Base-by-base conservation (phyloP, 2,888 invertebrate species). In the Vanessa cardui region DNA sequence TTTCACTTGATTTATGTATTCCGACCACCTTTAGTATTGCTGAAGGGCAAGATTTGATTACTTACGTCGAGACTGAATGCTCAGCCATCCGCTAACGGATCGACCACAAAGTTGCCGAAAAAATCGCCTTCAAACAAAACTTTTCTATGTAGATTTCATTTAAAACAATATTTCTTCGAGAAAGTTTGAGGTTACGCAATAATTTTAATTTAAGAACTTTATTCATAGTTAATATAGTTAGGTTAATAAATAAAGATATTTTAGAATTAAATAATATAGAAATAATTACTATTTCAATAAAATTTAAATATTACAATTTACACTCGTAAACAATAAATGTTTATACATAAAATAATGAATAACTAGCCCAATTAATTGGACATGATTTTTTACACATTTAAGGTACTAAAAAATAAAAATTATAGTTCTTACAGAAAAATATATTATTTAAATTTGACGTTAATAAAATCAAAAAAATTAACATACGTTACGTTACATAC, bases 1-100 rank as follows among this genome's bases (percentile, higher is more conserved):
- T 77, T 83, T 84, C 83, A 80, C 83, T 88, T 89, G 89, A 90
- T 90, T 91, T 90, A 88, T 86, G 86, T 90, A 88, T 88, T 87
- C 87, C 83, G 77, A 87, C 84, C 85, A 88, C 85, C 87, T 89
- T 85, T 83, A 80, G 78, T 82, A 83, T 80, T 79, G 80, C 82
- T 83, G 79, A 79, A 80, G 83, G 82, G 80, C 80, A 86, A 83
- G 84, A 89, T 87, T 87, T 86, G 87, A 89, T 90, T 89, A 88
- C 85, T 82, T 84, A 80, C 77, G 77, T 78, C 76, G 76, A 78
- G 77, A 78, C 75, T 77, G 80, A 83, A 81, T 77, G 79, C 76
- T 82, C 80, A 73, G 74, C 76, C 78, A 79, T 80, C 82, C 81
- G 80, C 77, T 83, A 83, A 83, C 80, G 77, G 80, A 78, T 81